These are phyloP conservation scores for Bhutanitis thaidina DNA, from an alignment of 2,888 invertebrate species.

Conservation along the genomic window DNA sequence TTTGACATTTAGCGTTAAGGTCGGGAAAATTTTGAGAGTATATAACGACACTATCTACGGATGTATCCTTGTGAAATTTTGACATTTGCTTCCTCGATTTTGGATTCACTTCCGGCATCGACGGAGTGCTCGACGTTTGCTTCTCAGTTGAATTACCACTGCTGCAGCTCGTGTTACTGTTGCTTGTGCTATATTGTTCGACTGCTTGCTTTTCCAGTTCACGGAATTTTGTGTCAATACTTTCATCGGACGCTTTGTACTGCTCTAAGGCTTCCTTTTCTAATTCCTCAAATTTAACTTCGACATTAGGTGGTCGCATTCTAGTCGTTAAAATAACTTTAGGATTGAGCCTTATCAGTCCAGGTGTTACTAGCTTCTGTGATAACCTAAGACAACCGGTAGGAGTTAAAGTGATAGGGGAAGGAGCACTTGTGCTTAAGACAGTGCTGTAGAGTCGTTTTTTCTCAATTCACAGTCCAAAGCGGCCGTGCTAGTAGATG, in stretches of 20 bases:
- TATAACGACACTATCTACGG: constrained; percentile 65
- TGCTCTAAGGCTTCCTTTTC: constrained; percentile 81
- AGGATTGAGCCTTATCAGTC: constrained; percentile 62
- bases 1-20: constrained; percentile 51
- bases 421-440: constrained; percentile 67
- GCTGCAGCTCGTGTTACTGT: constrained; percentile 72
- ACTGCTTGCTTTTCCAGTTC: constrained; percentile 83
- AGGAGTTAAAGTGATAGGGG: constrained; percentile 47
- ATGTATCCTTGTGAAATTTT: constrained; percentile 68
- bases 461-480: constrained; percentile 51
- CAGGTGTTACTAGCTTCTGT: constrained; percentile 60
- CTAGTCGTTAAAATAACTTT: constrained; percentile 60
- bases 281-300: constrained; percentile 75
- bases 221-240: constrained; percentile 79
- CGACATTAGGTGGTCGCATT: constrained; percentile 51
- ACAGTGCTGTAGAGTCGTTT: constrained; percentile 79
- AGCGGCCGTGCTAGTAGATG: constrained; percentile 57
- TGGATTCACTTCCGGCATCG: constrained; percentile 39
- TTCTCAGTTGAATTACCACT: constrained; percentile 65
- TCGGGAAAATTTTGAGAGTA: constrained; percentile 74
- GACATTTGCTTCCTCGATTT: constrained; percentile 46
- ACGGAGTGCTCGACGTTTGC: constrained; percentile 37
- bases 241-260: constrained; percentile 79
- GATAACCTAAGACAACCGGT: constrained; percentile 55
- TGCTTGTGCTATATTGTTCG: constrained; percentile 81